Percentiles rank a stretch among this genome's conserved stretches.
Conservation (phyloP, 2,888 invertebrate genomes). For the Papilio gigon region DNA sequence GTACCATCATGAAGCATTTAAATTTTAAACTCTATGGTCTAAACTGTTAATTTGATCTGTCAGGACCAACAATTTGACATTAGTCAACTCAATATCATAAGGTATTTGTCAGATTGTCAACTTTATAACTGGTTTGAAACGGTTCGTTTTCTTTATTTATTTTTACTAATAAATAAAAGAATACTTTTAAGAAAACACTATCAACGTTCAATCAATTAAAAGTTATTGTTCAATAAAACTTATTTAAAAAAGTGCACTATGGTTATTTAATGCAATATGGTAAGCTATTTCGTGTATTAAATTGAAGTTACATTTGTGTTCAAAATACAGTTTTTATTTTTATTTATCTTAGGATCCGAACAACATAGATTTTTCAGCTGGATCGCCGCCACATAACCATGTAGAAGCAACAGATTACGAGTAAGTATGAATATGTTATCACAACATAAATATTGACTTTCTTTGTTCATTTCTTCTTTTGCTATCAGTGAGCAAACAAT, state of each 20-base stretch:
- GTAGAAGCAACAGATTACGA: conserved; percentile 64
- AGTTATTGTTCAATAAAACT: conserved; percentile 2
- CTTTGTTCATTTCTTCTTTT: conserved; percentile 41
- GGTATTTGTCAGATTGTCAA: conserved; percentile 29
- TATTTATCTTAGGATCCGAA: conserved; percentile 53
- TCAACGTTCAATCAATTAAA: conserved; percentile 6
- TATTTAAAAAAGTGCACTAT: conserved; percentile 20
- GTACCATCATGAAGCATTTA: too few relatives aligned
- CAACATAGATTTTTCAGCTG: conserved; percentile 55
- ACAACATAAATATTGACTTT: conserved; percentile 39
- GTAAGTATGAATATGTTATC: conserved; percentile 57
- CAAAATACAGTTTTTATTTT: conserved; percentile 22
- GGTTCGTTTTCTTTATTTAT: conserved; percentile 17
- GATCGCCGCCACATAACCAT: conserved; percentile 57
- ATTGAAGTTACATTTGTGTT: conserved; percentile 17
- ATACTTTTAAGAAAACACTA: conserved; percentile 5
- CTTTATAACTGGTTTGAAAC: conserved; percentile 28
- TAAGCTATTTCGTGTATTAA: conserved; percentile 20
- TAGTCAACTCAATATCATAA: conserved; percentile 5
- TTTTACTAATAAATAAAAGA: conserved; percentile 25
- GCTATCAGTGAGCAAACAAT: background rate
- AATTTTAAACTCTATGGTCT: background rate
- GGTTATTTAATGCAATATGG: conserved; percentile 37
- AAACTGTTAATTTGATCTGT: background rate
- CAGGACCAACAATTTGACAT: background rate